Evolutionary conservation across 2,113 vertebrate genomes (phyloP).

Genomic region (Phrynosoma platyrhinos): DNA sequence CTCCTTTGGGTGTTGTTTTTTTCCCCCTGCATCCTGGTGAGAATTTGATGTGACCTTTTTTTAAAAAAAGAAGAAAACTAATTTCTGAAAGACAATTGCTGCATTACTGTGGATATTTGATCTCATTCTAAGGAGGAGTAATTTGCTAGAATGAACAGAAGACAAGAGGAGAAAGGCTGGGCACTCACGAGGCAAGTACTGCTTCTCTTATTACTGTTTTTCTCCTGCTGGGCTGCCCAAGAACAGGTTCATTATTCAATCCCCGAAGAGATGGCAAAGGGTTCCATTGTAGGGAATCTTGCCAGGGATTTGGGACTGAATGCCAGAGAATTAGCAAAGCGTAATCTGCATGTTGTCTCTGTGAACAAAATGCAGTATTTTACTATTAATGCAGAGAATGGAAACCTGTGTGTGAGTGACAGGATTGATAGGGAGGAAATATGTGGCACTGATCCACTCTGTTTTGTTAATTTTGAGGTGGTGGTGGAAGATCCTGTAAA

Average conservation of each 20-base stretch:
- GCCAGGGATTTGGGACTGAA: slow-evolving; percentile 70
- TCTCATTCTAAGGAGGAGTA: slow-evolving; percentile 6
- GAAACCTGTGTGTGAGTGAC: slow-evolving; percentile 76
- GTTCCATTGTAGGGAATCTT: slow-evolving; percentile 73
- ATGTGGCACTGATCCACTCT: slow-evolving; percentile 72
- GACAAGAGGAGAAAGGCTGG: slow-evolving; percentile 23
- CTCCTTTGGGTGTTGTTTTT: not conserved
- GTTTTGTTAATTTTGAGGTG: slow-evolving; percentile 78
- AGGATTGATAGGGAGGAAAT: slow-evolving; percentile 83
- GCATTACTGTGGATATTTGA: too few relatives aligned
- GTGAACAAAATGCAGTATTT: slow-evolving; percentile 64
- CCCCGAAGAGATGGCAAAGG: slow-evolving; percentile 67
- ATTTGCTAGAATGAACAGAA: slow-evolving; percentile 23
- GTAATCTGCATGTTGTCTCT: slow-evolving; percentile 61
- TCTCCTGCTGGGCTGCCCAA: slow-evolving; percentile 50
- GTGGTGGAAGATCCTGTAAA: slow-evolving; percentile 72
- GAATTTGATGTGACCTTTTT: not conserved
- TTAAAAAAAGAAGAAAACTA: not conserved
- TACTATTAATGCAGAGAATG: slow-evolving; percentile 73
- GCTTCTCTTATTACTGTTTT: slow-evolving; percentile 39
- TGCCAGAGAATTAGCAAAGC: slow-evolving; percentile 46
- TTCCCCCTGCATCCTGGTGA: not conserved
- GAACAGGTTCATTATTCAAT: slow-evolving; percentile 69
- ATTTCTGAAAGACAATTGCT: too few relatives aligned
- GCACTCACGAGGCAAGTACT: slow-evolving; percentile 32